Evolutionary conservation across 2,113 vertebrate species (phyloP), one percentile per base, ranked within the genome.

Genomic region (Hippocampus barbouri): DNA sequence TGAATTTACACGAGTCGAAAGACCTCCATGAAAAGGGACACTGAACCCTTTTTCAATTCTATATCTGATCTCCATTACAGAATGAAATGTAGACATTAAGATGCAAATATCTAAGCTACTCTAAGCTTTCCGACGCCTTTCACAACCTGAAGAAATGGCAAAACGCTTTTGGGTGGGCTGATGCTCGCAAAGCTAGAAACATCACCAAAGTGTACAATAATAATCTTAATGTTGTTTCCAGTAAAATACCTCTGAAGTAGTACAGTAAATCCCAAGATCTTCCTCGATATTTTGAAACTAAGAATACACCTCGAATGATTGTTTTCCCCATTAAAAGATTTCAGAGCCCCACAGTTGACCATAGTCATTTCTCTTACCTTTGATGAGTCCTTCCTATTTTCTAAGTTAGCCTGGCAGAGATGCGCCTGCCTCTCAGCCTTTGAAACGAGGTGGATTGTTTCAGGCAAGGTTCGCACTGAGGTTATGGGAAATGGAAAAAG

Each of bases 401-500:
- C 79, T 79, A 69, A 51, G 62, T 7, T 38, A 75, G 79, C 82
- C 78, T 89, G 81, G 85, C 72, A 81, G 80, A 79, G 85, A 86
- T 82, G 75, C 14, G 75, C 71, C 82, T 86, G 78, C 72, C 64
- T 85, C 83, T 73, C 83, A 85, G 86, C 78, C 89, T 90, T 90
- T 89, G 80, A 90, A 92, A 87, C 78, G 72, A 76, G 79, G 75
- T 76, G 71, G 68, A 83, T 90, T 88, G 85, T 91, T 88, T 90
- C 82, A 90, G 73, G 74, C 69, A 69, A 91, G 86, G 86, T 90
- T 91, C 83, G 72, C 38, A 16, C 76, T 75, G 78, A 90, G 88
- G 89, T 89, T 89, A 89, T 90, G 86, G 80, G 79, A 89, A 92
- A 90, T 89, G 89, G 85, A 83, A 77, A 85, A 68, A 80, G 83